Evolutionary conservation across 2,113 vertebrate species (phyloP), one percentile per base, ranked within the genome.

Genomic region (Choloepus hoffmanni): DNA sequence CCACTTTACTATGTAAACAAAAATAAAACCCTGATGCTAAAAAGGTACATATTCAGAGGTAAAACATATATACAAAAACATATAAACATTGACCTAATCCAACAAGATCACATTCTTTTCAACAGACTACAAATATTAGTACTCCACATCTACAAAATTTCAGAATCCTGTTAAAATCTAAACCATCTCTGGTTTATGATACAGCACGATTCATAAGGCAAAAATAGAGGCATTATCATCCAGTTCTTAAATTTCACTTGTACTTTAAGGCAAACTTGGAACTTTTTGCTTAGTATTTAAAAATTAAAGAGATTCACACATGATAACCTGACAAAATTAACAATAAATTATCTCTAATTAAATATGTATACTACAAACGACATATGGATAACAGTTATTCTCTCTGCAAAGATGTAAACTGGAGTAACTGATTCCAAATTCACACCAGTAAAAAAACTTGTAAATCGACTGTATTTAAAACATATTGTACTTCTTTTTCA

Each of bases 231-330:
- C 96, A 96, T 98, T 95, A 91, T 96, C 95, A 97, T 98, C 97
- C 98, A 98, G 97, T 97, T 98, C 98, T 98, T 96, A 89, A 93
- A 63, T 97, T 97, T 77, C 73, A 97, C 78, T 96, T 60, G 90
- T 97, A 96, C 97, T 83, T 99, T 98, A 99, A 99, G 99, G 99
- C 99, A 99, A 98, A 99, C 98, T 98, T 98, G 98, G 97, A 94
- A 95, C 28, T 97, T 98, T 99, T 99, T 99, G 99, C 98, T 97
- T 98, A 96, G 98, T 98, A 96, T 98, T 99, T 98, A 97, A 95
- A 48, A 72, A 95, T 53, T 97, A 94, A 87, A 65, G 84, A 92
- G 94, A 97, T 92, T 96, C 40, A 94, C 60, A 90, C 94, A 90
- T 96, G 96, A 81, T 92, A 97, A 96, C 40, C 3, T 94, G 92